Evolutionary conservation across 92 coral and sea anemone species (phyloP).

Genomic region (Chrysogorgia sp.): DNA sequence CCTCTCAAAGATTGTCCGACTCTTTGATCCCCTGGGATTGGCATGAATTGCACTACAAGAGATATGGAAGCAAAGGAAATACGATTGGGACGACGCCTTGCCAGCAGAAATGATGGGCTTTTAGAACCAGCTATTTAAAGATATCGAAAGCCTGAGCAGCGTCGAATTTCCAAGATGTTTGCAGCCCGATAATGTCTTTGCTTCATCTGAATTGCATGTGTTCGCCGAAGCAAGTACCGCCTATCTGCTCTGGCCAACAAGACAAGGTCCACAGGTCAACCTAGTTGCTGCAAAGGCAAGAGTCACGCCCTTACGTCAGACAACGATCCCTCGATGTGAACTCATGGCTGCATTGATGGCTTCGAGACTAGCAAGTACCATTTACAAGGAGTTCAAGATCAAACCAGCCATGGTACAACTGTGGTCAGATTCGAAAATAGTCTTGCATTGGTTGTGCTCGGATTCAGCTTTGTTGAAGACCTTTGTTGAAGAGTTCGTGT

Average conservation of each 20-base stretch:
- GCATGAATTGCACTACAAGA: constrained; percentile 43
- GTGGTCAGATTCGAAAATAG: constrained; percentile 39
- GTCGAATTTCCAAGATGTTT: constrained; percentile 40
- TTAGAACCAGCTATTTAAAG: too few relatives aligned
- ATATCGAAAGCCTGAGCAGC: too few relatives aligned
- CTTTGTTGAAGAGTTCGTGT: too few relatives aligned
- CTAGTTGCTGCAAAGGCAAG: constrained; percentile 1
- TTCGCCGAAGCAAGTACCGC: constrained; percentile 51
- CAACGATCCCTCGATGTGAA: neutral
- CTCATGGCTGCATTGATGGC: constrained; percentile 16
- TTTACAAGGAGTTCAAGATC: too few relatives aligned
- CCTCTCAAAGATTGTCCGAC: constrained; percentile 34
- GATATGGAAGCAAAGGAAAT: too few relatives aligned
- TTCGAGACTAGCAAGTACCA: constrained; percentile 26
- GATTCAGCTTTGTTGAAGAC: constrained; percentile 27
- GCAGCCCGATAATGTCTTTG: constrained; percentile 27
- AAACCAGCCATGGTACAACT: too few relatives aligned
- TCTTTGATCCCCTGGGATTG: constrained; percentile 50
- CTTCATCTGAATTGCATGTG: constrained; percentile 44
- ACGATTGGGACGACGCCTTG: constrained; percentile 58
- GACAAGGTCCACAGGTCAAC: constrained; percentile 32
- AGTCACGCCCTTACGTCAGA: neutral
- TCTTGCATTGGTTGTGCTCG: constrained; percentile 38
- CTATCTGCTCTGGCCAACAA: constrained; percentile 49
- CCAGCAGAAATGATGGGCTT: constrained; percentile 33